Evolutionary conservation across 2,113 vertebrate species (phyloP), one percentile per base, ranked within the genome.

Genomic region (Sapajus apella): DNA sequence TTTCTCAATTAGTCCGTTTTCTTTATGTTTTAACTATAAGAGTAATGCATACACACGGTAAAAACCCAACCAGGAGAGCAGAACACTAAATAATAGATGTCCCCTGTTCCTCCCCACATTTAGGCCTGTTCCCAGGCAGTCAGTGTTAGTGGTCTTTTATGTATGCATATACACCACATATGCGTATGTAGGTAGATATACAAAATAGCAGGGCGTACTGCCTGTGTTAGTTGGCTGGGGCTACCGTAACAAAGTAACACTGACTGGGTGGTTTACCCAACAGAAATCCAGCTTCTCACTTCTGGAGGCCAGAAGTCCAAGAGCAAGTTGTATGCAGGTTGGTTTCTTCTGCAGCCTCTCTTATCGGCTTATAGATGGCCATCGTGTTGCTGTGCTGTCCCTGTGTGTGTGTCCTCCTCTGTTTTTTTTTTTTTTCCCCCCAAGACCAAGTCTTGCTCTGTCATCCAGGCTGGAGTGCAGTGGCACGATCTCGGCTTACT

Each of bases 151-250:
- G 14, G 58, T 72, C 52, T 52, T 52, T 7, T 68, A 0, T n/a
- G 5, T 55, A 43, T 64, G 50, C 30, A 37, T 1, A 5, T 1
- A 20, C 21, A 7, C 8, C 61, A 16, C 13, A 47, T 35, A 14
- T 3, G 6, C 30, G 17, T 37, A 7, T 32, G 17, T 10, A 21
- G 32, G 14, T 20, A 14, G 2, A 3, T 13, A 1, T 64, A 43
- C 47, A 86, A 35, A 40, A 40, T 17, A 25, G 3, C 35, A 40
- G 30, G 16, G 21, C 20, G 4, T 40, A n/a, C 25, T 9, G 40
- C n/a, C 35, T 43, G 10, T 92, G 3, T 55, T 75, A 50, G 56
- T 87, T 90, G 55, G 12, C 76, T 68, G 27, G 30, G 11, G 2
- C 25, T 17, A 13, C 43, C 30, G 35, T 68, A 70, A 35, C 50